phyloP scores from a whole-genome alignment of 1,140 invertebrate species.

The Arctopsyche grandis region DNA sequence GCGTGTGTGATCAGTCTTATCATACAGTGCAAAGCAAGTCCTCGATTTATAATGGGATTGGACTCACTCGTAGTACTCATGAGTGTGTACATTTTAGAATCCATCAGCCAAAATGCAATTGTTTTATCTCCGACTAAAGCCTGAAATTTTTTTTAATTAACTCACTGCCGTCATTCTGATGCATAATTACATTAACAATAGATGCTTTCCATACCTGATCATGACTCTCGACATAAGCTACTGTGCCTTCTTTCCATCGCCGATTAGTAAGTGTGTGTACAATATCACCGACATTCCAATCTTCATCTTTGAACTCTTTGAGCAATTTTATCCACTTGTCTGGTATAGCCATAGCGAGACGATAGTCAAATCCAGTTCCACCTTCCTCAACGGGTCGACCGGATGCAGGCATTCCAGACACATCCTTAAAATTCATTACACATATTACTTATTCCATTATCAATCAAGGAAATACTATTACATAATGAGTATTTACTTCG shows the following conservation, averaged over 20 bases:
- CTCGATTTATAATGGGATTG: slow-evolving; percentile 84
- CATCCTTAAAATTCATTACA: slow-evolving; percentile 74
- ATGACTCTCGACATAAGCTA: slow-evolving; percentile 98
- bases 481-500: slow-evolving; percentile 72
- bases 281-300: slow-evolving; percentile 94
- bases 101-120: slow-evolving; percentile 99
- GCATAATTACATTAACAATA: neutral
- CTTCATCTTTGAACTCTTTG: slow-evolving; percentile 87
- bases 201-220: slow-evolving; percentile 76
- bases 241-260: slow-evolving; percentile 93
- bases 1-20: slow-evolving; percentile 94
- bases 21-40: slow-evolving; percentile 96
- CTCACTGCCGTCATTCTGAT: slow-evolving; percentile 5
- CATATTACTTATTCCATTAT: slow-evolving; percentile 7
- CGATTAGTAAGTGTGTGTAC: slow-evolving; percentile 95
- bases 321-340: slow-evolving; percentile 98
- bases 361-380: slow-evolving; percentile 96
- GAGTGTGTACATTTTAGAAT: slow-evolving; percentile 97
- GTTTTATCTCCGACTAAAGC: slow-evolving; percentile 99
- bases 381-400: slow-evolving; percentile 94
- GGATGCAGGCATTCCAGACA: slow-evolving; percentile 97
- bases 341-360: slow-evolving; percentile 97
- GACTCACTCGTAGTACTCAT: slow-evolving; percentile 85
- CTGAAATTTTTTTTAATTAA: slow-evolving; percentile 58
- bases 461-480: slow-evolving; percentile 11